Base-by-base conservation (phyloP, 2,113 vertebrate genomes). In the Colistium nudipinnis region DNA sequence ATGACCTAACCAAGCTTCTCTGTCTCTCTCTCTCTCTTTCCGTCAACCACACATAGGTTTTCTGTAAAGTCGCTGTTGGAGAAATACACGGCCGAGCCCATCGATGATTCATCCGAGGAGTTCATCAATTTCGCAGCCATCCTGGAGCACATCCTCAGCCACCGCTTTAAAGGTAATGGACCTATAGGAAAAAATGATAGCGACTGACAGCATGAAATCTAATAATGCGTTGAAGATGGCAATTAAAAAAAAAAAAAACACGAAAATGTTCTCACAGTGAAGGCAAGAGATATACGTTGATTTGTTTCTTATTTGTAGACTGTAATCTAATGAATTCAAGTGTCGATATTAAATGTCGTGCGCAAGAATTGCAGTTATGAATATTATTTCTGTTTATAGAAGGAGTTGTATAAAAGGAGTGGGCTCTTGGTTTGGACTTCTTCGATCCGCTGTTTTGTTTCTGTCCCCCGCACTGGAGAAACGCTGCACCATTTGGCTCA, bases 81-180 rank as follows among this genome's bases (percentile, higher is more conserved):
- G 87, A 98, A 98, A 77, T 97, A 97, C 89, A 97, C 96, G 0
- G 94, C 95, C 0, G 97, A 99, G 61, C 97, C 97, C 67, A 98
- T 99, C 0, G 97, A 98, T 5, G 97, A 99, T 86, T 96, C 97
- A 17, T 97, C 96, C 0, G 97, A 98, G 75, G 97, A 98, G 90
- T 99, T 99, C 19, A 93, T 98, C 22, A 99, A 99, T 78, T 98
- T 99, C 0, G 95, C 96, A 0, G 95, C 96, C 85, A 96, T 99
- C 81, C 91, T 99, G 9, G 97, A 99, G 80, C 97, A 99, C 89
- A 98, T 99, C 74, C 96, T 99, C 83, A 96, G 96, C 76, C 97
- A 99, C 66, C 91, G 96, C 33, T 98, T 98, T 74, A 98, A 96
- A 94, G 96, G 97, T 95, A 78, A 60, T 16, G 6, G 17, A 39